Evolutionary conservation across 2,888 invertebrate species (phyloP).

Genomic region (Drosophila koepferae): DNA sequence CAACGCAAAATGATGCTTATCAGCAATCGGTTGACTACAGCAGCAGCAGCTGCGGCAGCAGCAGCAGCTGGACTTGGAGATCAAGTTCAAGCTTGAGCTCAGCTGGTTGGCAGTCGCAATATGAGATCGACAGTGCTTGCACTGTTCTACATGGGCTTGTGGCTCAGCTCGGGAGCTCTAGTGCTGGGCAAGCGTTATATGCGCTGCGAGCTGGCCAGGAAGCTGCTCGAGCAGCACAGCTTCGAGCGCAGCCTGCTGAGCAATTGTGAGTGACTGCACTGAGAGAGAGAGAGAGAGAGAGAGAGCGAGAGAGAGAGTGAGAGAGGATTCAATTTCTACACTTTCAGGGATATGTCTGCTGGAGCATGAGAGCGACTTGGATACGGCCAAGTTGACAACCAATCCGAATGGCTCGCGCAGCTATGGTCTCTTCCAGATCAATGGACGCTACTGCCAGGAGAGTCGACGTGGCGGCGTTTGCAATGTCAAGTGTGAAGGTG

Average conservation of each 20-base stretch:
- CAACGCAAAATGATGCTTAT: conserved; percentile 51
- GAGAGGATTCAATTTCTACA: neutral
- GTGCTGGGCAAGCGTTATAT: conserved; percentile 65
- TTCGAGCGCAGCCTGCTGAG: conserved; percentile 80
- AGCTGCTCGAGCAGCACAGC: conserved; percentile 74
- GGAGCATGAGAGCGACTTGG: conserved; percentile 88
- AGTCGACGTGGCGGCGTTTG: conserved; percentile 87
- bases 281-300: neutral
- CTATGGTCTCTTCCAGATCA: conserved; percentile 89
- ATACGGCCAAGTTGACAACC: conserved; percentile 87
- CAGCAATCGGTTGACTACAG: conserved; percentile 21
- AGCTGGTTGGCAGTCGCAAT: conserved; percentile 49
- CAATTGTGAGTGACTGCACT: conserved; percentile 74
- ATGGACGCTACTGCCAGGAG: conserved; percentile 88
- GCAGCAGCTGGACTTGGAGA: conserved; percentile 5
- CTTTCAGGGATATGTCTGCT: conserved; percentile 82
- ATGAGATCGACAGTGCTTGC: conserved; percentile 53
- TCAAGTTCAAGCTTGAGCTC: conserved; percentile 29
- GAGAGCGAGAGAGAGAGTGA: neutral
- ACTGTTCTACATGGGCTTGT: conserved; percentile 36
- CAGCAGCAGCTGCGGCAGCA: neutral
- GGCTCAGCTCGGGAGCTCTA: conserved; percentile 14
- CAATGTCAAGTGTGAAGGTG: conserved; percentile 90
- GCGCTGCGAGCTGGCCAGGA: conserved; percentile 80
- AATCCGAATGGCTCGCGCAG: conserved; percentile 87